Evolutionary conservation across 2,113 vertebrate species (phyloP).

Genomic region (Andinoacara biseriatus): DNA sequence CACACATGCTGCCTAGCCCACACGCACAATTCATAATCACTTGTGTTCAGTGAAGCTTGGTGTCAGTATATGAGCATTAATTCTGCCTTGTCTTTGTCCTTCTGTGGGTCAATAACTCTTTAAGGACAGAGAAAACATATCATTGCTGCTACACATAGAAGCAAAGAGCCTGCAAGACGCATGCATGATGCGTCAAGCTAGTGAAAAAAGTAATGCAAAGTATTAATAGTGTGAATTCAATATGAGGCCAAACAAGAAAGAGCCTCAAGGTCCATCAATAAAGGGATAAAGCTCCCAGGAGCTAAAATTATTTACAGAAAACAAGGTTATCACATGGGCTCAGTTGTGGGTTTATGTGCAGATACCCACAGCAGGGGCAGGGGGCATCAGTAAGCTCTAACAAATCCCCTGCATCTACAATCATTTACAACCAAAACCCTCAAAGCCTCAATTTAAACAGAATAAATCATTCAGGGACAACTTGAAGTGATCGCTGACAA

Average conservation of each 20-base stretch:
- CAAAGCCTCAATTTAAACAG: conserved; percentile 8
- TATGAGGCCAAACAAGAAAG: conserved; percentile 22
- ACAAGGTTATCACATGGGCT: conserved; percentile 40
- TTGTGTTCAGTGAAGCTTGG: conserved; percentile 21
- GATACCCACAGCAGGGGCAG: conserved; percentile 17
- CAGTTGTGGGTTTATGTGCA: conserved; percentile 20
- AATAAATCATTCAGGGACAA: conserved; percentile 16
- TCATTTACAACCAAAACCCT: conserved; percentile 32
- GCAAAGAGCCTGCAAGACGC: conserved; percentile 4
- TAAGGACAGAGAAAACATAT: conserved; percentile 5
- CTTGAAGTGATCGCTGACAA: not conserved
- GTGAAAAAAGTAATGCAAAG: not conserved
- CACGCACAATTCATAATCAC: conserved; percentile 13
- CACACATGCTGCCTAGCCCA: not conserved
- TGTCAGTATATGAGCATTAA: conserved; percentile 12
- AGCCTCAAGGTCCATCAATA: conserved; percentile 43
- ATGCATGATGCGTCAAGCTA: not conserved
- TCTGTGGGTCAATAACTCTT: conserved; percentile 40
- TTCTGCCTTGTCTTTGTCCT: conserved; percentile 28
- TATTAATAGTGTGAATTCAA: conserved; percentile 16
- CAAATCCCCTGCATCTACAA: conserved; percentile 37
- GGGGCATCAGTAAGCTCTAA: conserved; percentile 35
- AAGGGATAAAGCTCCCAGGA: conserved; percentile 40
- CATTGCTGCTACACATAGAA: not conserved
- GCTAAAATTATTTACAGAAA: conserved; percentile 33